Percentiles rank a stretch among this genome's conserved stretches.
These are phyloP conservation scores for Heteromurus nitidus DNA, from an alignment of 2,888 invertebrate species.

Conservation along the genomic window DNA sequence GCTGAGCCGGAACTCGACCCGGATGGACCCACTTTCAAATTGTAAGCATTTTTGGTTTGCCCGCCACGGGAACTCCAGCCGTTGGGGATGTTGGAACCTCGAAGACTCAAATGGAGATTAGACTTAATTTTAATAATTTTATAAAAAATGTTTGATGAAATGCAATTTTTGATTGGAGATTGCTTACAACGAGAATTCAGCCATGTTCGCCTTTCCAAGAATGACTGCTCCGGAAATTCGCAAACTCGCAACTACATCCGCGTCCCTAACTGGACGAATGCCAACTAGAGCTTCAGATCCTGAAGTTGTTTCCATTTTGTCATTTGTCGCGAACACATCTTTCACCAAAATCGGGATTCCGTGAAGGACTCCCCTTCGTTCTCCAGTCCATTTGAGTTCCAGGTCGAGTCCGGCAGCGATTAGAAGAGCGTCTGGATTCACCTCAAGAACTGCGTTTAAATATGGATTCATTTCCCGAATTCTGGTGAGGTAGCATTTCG, in stretches of 20 bases:
- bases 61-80: conserved; percentile 67
- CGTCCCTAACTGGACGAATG: conserved; percentile 49
- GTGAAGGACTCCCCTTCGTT: conserved; percentile 28
- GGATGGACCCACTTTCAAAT: conserved; percentile 43
- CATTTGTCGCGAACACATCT: conserved; percentile 60
- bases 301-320: conserved; percentile 61
- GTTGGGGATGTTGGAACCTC: conserved; percentile 57
- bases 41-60: conserved; percentile 59
- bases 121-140: not conserved
- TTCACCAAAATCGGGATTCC: conserved; percentile 67
- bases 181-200: conserved; percentile 60
- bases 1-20: conserved; percentile 63
- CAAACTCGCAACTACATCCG: conserved; percentile 55
- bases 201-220: conserved; percentile 63
- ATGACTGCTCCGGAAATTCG: conserved; percentile 64
- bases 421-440: conserved; percentile 60
- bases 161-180: not conserved
- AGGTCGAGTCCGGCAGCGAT: conserved; percentile 47
- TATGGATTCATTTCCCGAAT: conserved; percentile 59
- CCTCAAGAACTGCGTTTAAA: conserved; percentile 57
- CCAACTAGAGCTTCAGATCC: conserved; percentile 61
- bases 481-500: conserved; percentile 62
- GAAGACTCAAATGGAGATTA: conserved; percentile 33
- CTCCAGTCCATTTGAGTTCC: conserved; percentile 18
- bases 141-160: not conserved